Base-by-base conservation (phyloP, 2,888 invertebrate species). In the Rhopalosiphum nymphaeae region DNA sequence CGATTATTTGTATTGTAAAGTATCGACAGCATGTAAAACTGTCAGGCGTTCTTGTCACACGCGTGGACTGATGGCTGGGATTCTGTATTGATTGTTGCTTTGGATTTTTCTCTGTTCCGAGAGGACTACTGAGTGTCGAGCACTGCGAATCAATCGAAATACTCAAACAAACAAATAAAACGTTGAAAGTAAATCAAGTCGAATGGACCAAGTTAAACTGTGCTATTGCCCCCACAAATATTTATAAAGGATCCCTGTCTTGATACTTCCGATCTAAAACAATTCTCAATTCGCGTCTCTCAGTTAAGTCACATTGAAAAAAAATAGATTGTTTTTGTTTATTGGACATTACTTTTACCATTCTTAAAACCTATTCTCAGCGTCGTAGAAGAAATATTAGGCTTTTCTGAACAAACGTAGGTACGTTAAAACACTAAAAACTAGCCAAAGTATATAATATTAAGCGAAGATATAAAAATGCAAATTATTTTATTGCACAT, bases 141-240 rank as follows among this genome's bases (percentile, higher is more conserved):
- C 21, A 56, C 29, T 42, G 29, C 11, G 29, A 88, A 92, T 92
- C 67, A 88, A 92, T 92, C 21, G 88, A 88, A 92, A 67, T 44
- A 53, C 29, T 53, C 67, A 42, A 44, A 21, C 42, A 67, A 88
- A 92, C 42, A 88, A 78, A 92, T 92, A 67, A 88, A 92, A 88
- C n/a, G 53, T 53, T 53, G 53, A 78, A 92, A 88, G 92, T 78
- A 88, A 92, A 92, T 92, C 53, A 92, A 88, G 88, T 67, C 42
- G 44, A 88, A 92, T 49, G 49, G 49, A 88, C 49, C 87, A 29
- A 67, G 67, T 67, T 36, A 67, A 67, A 67, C n/a, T n/a, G 49
- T 67, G 42, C 42, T 88, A 92, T 92, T 88, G 61, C 88, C 29
- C 7, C 67, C 11, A 29, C 49, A 88, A 67, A 88, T 88, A 92